Percentiles rank a stretch among this genome's conserved stretches.
Conservation (phyloP, 2,888 invertebrate species). For the Agonopterix alstromeriana region DNA sequence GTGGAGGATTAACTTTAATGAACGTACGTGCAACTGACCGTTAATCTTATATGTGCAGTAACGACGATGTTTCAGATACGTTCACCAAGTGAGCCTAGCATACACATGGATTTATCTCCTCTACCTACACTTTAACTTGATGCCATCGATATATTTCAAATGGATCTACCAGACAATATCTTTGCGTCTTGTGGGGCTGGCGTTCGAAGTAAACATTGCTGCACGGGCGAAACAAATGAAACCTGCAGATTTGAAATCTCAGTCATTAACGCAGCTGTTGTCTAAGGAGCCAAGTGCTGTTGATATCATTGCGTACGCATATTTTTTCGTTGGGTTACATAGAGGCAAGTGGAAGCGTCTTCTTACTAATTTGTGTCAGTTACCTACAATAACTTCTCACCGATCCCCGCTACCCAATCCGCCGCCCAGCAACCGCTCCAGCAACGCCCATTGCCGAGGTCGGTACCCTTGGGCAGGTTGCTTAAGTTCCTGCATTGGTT, state of each 20-base stretch:
- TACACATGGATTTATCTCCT: constrained; percentile 88
- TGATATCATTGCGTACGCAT: constrained; percentile 86
- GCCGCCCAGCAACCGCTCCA: too few relatives aligned
- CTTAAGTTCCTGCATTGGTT: too few relatives aligned
- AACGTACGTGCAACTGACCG: too few relatives aligned
- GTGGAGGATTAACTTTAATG: too few relatives aligned
- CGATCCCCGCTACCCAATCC: too few relatives aligned
- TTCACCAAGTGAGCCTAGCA: constrained; percentile 81
- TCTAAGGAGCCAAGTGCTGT: constrained; percentile 57
- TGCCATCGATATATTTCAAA: constrained; percentile 81
- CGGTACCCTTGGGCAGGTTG: too few relatives aligned
- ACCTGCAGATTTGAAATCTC: constrained; percentile 26
- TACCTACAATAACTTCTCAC: background rate
- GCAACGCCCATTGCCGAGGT: too few relatives aligned
- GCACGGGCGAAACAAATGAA: constrained; percentile 13
- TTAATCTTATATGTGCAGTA: too few relatives aligned
- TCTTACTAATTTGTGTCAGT: constrained; percentile 1
- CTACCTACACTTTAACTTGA: constrained; percentile 83
- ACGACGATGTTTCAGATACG: constrained; percentile 73
- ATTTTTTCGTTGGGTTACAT: constrained; percentile 89
- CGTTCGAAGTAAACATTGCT: constrained; percentile 81
- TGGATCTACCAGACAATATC: constrained; percentile 89
- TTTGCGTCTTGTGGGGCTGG: constrained; percentile 87
- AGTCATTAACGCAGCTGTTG: constrained; percentile 14
- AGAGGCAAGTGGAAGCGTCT: constrained; percentile 77